Conservation (phyloP, 1,140 invertebrate species). For the Aphaenogaster ashmeadi region DNA sequence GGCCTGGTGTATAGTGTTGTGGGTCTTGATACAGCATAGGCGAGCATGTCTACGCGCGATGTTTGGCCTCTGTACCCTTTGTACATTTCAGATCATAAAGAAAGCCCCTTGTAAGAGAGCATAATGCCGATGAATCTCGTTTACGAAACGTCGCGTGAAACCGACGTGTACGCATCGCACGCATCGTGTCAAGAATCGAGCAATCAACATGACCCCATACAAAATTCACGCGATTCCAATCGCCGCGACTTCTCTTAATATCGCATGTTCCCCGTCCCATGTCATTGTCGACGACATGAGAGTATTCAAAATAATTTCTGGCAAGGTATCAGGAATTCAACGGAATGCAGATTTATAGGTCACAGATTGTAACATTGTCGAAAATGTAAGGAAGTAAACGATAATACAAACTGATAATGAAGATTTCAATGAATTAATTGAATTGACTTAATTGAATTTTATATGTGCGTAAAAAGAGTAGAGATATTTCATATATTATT, state of each 20-base stretch:
- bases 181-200: slow-evolving; percentile 53
- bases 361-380: not conserved
- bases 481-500: not conserved
- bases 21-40: slow-evolving; percentile 13
- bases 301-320: not conserved
- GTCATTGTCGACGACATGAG: not conserved
- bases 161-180: slow-evolving; percentile 42
- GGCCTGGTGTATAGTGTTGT: slow-evolving; percentile 28
- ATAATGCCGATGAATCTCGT: slow-evolving; percentile 67
- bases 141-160: slow-evolving; percentile 66
- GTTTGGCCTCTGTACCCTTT: slow-evolving; percentile 61
- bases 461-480: not conserved
- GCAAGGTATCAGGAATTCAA: not conserved
- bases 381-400: not conserved
- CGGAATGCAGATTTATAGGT: not conserved
- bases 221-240: slow-evolving; percentile 7
- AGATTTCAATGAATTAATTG: not conserved
- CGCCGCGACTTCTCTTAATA: not conserved
- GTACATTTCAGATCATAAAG: slow-evolving; percentile 33
- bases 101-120: slow-evolving; percentile 47
- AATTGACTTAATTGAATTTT: not conserved
- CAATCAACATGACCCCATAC: slow-evolving; percentile 56
- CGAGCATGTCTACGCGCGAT: slow-evolving; percentile 29
- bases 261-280: not conserved
- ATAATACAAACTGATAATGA: not conserved